Conservation (phyloP, 2,113 vertebrate species). For the Nibea coibor region DNA sequence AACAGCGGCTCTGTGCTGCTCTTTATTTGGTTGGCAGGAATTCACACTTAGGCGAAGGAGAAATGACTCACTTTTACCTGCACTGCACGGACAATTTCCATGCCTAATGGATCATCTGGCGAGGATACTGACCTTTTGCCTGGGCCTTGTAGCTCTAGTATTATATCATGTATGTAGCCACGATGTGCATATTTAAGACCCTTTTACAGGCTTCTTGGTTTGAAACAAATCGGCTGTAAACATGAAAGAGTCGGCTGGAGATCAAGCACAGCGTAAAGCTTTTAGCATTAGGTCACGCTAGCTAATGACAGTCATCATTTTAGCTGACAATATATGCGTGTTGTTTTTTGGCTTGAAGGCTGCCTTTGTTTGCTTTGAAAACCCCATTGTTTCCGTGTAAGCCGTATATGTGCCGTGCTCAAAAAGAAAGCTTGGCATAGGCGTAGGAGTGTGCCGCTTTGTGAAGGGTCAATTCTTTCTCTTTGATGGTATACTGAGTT, state of each 20-base stretch:
- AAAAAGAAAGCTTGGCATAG: background rate
- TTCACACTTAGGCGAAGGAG: background rate
- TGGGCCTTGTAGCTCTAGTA: background rate
- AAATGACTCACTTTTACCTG: background rate
- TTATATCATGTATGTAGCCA: background rate
- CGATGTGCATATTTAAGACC: background rate
- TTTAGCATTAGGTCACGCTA: background rate
- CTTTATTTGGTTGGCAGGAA: background rate
- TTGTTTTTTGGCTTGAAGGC: background rate
- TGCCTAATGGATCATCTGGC: background rate
- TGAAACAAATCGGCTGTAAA: background rate
- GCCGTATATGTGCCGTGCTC: too few species aligned
- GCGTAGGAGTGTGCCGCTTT: background rate
- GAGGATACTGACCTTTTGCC: background rate
- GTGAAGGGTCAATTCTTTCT: background rate
- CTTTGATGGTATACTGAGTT: background rate
- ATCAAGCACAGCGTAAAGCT: too few species aligned
- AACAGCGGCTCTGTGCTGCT: background rate
- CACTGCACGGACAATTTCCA: background rate
- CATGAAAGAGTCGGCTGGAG: too few species aligned
- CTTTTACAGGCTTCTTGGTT: background rate
- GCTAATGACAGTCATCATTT: background rate
- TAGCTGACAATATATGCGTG: background rate
- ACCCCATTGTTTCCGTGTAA: constrained; percentile 1
- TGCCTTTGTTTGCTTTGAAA: constrained; percentile 7